Percentiles rank a stretch among this genome's conserved stretches.
phyloP scores from a whole-genome alignment of 2,888 invertebrate species.

The Melinaea marsaeus region DNA sequence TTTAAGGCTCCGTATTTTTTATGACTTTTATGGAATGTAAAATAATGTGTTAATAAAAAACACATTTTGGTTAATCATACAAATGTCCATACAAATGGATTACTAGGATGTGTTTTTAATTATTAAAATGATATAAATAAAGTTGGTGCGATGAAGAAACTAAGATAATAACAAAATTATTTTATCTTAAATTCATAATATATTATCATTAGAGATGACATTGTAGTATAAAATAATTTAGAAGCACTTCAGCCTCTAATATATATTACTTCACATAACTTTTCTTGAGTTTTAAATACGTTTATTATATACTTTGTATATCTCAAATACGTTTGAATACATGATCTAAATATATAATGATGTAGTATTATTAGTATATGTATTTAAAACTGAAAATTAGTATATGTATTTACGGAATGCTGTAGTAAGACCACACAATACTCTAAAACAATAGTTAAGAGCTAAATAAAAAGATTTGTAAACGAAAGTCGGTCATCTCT shows the following conservation, averaged over 20 bases:
- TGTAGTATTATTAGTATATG: too few species aligned
- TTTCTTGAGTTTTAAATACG: conserved; percentile 4
- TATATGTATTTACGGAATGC: neutral
- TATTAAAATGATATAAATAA: too few species aligned
- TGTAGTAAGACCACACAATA: neutral
- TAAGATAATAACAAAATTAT: neutral
- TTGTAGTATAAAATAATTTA: neutral
- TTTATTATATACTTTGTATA: too few species aligned
- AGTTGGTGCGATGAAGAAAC: neutral
- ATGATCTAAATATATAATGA: too few species aligned
- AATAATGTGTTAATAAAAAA: too few species aligned
- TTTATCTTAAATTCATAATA: neutral
- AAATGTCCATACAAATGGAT: too few species aligned
- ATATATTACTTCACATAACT: neutral
- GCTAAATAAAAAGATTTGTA: conserved; percentile 9
- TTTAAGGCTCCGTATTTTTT: too few species aligned
- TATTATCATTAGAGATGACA: neutral
- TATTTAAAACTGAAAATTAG: too few species aligned
- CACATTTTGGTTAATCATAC: too few species aligned
- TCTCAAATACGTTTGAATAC: neutral
- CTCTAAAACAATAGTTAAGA: neutral
- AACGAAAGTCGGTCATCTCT: conserved; percentile 29
- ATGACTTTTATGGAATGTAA: too few species aligned
- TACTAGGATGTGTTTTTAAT: too few species aligned
- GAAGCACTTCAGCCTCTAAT: neutral